Conservation (phyloP, 2,797 vertebrate species). For the Dipus sagitta region DNA sequence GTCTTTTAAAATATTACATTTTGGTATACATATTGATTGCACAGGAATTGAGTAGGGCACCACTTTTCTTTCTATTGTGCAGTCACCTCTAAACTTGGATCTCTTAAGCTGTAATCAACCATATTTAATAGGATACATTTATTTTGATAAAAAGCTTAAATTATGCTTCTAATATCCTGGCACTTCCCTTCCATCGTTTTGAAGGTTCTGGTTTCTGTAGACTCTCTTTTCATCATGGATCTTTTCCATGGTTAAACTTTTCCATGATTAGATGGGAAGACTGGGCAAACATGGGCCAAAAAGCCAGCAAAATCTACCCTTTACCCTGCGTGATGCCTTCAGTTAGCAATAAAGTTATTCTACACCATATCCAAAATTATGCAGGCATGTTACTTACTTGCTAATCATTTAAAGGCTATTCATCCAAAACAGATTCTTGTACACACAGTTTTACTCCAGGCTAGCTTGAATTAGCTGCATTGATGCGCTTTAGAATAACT, state of each 20-base stretch:
- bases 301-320: constrained; percentile 35
- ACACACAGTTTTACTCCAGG: constrained; percentile 77
- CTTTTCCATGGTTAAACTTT: constrained; percentile 21
- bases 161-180: constrained; percentile 28
- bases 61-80: not conserved
- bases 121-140: not conserved
- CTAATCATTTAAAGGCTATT: constrained; percentile 83
- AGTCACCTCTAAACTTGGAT: constrained; percentile 30
- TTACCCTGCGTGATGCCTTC: constrained; percentile 54
- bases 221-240: not conserved
- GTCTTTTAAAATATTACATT: constrained; percentile 32
- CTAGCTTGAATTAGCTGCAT: constrained; percentile 80
- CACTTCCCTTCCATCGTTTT: not conserved
- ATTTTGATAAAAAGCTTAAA: constrained; percentile 66
- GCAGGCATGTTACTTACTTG: constrained; percentile 76
- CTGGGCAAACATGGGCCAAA: constrained; percentile 20
- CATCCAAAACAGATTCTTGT: constrained; percentile 79
- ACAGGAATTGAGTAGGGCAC: not conserved
- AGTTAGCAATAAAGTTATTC: constrained; percentile 70
- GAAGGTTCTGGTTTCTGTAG: constrained; percentile 53
- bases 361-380: constrained; percentile 65
- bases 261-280: constrained; percentile 13
- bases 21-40: not conserved
- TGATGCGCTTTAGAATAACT: constrained; percentile 84
- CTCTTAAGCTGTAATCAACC: constrained; percentile 47